A percentile compares a stretch with the other conserved stretches of the same genome.
Conservation (phyloP, 2,888 invertebrate species). For the Habrosyne pyritoides region DNA sequence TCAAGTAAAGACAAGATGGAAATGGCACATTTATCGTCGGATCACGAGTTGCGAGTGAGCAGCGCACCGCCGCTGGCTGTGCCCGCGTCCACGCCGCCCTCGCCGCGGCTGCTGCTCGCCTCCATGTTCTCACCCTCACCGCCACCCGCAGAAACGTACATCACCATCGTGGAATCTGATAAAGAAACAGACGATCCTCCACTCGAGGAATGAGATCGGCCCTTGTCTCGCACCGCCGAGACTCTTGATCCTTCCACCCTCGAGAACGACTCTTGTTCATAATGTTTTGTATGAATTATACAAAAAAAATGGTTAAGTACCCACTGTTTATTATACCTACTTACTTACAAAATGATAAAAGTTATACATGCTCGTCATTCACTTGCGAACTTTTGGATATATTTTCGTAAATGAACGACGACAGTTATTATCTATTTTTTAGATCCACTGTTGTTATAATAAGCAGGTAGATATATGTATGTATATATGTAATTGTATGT, state of each 20-base stretch:
- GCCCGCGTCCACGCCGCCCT: slow-evolving; percentile 30
- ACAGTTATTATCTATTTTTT: slow-evolving; percentile 63
- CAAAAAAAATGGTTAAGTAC: slow-evolving; percentile 48
- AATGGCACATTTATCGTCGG: slow-evolving; percentile 55
- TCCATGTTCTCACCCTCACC: slow-evolving; percentile 8
- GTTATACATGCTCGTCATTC: slow-evolving; percentile 27
- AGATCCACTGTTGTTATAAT: slow-evolving; percentile 53
- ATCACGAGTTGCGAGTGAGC: slow-evolving; percentile 53
- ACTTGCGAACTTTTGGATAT: slow-evolving; percentile 58
- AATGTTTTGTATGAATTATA: slow-evolving; percentile 63
- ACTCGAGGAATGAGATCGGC: slow-evolving; percentile 43
- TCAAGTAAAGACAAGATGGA: slow-evolving; percentile 57
- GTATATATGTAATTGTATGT: slow-evolving; percentile 2
- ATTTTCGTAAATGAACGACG: slow-evolving; percentile 53
- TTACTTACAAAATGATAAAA: slow-evolving; percentile 29
- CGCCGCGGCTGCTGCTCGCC: background rate
- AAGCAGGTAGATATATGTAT: slow-evolving; percentile 16
- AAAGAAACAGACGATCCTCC: slow-evolving; percentile 25
- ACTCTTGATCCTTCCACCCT: slow-evolving; percentile 20
- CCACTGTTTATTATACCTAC: slow-evolving; percentile 36
- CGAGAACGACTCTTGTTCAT: slow-evolving; percentile 42
- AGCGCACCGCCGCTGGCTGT: slow-evolving; percentile 53
- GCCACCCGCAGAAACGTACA: slow-evolving; percentile 49
- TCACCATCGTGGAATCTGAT: slow-evolving; percentile 54
- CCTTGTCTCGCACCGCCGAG: slow-evolving; percentile 33